These are phyloP conservation scores for Rhincodon typus DNA, from an alignment of 2,797 vertebrate genomes.

Conservation along the genomic window DNA sequence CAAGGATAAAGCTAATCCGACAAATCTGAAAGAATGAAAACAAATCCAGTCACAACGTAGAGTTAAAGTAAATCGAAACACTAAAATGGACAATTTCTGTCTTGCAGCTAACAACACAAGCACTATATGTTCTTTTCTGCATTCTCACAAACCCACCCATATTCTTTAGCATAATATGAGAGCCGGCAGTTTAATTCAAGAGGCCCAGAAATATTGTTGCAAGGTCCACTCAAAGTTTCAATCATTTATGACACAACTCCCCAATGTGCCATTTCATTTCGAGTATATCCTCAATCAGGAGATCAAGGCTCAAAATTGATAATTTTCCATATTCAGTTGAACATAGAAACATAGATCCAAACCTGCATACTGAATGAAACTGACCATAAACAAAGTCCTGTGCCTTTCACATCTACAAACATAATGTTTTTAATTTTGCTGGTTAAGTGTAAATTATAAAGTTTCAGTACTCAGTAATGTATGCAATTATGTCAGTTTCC, in stretches of 20 bases:
- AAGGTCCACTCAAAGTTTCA: not conserved
- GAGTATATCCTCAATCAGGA: not conserved
- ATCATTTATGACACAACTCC: not conserved
- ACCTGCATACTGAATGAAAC: not conserved
- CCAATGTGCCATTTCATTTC: not conserved
- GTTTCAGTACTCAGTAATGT: not conserved
- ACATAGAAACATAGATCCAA: not conserved
- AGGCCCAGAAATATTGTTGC: not conserved
- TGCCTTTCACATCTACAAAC: not conserved
- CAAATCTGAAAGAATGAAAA: not conserved
- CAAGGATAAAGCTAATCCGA: not conserved
- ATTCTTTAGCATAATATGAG: not conserved
- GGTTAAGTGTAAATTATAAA: not conserved
- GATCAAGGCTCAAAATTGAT: not conserved
- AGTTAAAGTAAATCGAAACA: not conserved
- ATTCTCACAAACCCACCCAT: not conserved
- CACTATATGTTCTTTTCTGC: not conserved
- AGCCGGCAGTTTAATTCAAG: not conserved
- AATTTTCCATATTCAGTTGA: not conserved
- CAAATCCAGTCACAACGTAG: not conserved
- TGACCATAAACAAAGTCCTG: not conserved
- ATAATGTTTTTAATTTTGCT: not conserved
- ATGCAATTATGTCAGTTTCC: not conserved
- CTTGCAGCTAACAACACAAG: not conserved
- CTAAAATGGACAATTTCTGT: not conserved